Base-by-base conservation (phyloP, 2,797 vertebrate genomes). In the Gallirallus australis region DNA sequence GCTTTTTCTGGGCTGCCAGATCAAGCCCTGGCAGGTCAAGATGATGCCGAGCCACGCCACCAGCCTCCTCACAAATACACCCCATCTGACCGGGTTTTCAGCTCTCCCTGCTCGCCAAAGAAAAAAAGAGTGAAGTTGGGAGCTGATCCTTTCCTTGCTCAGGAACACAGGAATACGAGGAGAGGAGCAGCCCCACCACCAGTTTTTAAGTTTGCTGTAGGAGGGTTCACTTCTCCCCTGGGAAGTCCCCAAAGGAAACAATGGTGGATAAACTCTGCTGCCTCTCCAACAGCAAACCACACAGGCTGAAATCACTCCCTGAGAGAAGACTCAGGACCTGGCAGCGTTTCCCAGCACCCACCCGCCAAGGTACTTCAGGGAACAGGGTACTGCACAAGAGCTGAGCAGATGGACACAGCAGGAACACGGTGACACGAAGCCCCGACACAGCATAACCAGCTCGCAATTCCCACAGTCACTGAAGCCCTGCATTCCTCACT, bases 361-460 rank as follows among this genome's bases (percentile, higher is more conserved):
- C n/a, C 73, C 27, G 19, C 69, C 6, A 30, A 18, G 3, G 33
- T 30, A 2, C 10, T 8, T 12, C 28, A 10, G 54, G 61, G 17
- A 75, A 30, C 37, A n/a, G 54, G 60, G 6, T 3, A 35, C 50
- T 1, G 1, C 1, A 2, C 50, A 3, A 15, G 30, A 47, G 54
- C 0, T 5, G 70, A 68, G 25, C 78, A 61, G 77, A 82, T 15
- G 47, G 83, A 28, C 61, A 4, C 69, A 40, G 77, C 39, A 15
- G 39, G 54, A 30, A 53, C 47, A 40, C n/a, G 1, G 13, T 14
- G 17, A 10, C 60, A n/a, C 2, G 11, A 28, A n/a, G 23, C 25
- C 60, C 39, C 61, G 45, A n/a, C 53, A 21, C 17, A 1, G 6
- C 2, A 11, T 37, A 23, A n/a, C 17, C 5, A 42, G 27, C 8